A percentile compares a stretch with the other conserved stretches of the same genome.
These are phyloP conservation scores for Daphoenositta chrysoptera DNA, from an alignment of 2,113 vertebrate species.

Conservation along the genomic window DNA sequence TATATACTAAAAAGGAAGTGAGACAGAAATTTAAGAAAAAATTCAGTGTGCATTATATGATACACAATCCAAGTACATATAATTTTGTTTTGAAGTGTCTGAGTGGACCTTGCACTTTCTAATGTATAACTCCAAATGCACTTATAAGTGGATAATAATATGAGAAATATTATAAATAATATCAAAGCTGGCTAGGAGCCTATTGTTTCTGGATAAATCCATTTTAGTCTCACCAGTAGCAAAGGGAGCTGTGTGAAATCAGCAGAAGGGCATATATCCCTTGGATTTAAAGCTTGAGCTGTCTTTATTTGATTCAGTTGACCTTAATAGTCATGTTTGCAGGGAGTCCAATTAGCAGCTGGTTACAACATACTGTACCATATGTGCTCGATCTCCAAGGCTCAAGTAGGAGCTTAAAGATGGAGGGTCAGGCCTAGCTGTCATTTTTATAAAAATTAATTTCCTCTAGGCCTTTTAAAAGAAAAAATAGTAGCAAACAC, in stretches of 20 bases:
- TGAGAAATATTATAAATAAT: neutral
- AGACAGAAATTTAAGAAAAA: neutral
- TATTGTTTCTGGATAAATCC: neutral
- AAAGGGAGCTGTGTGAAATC: neutral
- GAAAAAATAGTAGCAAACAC: neutral
- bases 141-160: neutral
- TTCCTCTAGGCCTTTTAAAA: neutral
- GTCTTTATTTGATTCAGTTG: neutral
- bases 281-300: neutral
- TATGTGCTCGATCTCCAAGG: neutral
- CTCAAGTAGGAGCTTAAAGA: neutral
- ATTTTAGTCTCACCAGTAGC: neutral
- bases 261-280: neutral
- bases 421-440: neutral
- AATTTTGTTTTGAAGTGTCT: neutral
- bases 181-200: neutral
- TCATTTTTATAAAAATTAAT: neutral
- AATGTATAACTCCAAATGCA: neutral
- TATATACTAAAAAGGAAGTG: neutral
- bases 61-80: neutral
- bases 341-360: conserved; percentile 14
- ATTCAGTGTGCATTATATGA: neutral
- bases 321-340: neutral
- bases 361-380: neutral
- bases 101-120: neutral